A percentile compares a stretch with the other conserved stretches of the same genome.
Evolutionary conservation across 1,140 invertebrate genomes (phyloP).

Genomic region (Papilio polytes): DNA sequence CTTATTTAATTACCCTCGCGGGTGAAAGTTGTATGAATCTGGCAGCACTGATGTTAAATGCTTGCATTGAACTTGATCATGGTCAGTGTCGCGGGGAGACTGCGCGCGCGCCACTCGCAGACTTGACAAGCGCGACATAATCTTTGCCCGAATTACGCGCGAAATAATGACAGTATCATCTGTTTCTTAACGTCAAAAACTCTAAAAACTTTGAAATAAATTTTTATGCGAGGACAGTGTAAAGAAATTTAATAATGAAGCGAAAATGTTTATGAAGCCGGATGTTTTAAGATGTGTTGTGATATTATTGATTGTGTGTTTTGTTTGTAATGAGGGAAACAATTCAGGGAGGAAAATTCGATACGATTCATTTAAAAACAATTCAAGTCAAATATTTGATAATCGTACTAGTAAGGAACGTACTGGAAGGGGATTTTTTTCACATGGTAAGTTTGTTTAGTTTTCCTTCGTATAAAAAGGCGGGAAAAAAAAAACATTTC

Average conservation of each 20-base stretch:
- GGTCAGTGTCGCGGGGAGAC: constrained; percentile 37
- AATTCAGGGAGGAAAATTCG: neutral
- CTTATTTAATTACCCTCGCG: neutral
- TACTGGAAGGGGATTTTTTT: constrained; percentile 53
- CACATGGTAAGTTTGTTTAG: constrained; percentile 45
- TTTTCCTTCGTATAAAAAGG: neutral
- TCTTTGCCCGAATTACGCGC: constrained; percentile 46
- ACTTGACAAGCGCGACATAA: constrained; percentile 41
- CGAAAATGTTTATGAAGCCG: constrained; percentile 53
- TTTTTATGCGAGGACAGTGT: neutral
- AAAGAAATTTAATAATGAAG: constrained; percentile 50
- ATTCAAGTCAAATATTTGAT: neutral
- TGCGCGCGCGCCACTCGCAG: constrained; percentile 48
- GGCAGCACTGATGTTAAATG: constrained; percentile 25
- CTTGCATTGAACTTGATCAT: constrained; percentile 23
- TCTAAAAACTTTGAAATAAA: neutral
- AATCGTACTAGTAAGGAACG: constrained; percentile 39
- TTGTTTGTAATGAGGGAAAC: constrained; percentile 26
- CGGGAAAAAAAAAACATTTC: neutral
- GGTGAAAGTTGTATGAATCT: constrained; percentile 12
- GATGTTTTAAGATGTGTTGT: constrained; percentile 51
- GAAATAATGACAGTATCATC: constrained; percentile 41
- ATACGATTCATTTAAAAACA: neutral
- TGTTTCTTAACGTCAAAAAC: neutral
- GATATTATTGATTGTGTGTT: constrained; percentile 51